A percentile compares a stretch with the other conserved stretches of the same genome.
These are phyloP conservation scores for Heliconius aoede DNA, from an alignment of 2,888 invertebrate species.

Conservation along the genomic window DNA sequence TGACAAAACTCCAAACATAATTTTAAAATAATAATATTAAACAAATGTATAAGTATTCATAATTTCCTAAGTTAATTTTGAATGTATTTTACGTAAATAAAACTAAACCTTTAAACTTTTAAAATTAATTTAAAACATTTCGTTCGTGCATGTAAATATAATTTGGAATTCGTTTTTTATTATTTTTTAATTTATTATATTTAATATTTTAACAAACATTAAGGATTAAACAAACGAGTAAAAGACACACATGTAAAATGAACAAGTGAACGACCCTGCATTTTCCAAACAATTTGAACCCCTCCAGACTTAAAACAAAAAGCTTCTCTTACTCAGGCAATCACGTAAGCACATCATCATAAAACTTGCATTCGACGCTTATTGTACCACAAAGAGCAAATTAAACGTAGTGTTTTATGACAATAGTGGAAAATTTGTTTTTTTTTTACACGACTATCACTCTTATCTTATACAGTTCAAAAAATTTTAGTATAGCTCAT, in stretches of 20 bases:
- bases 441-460: conserved; percentile 19
- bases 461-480: background rate
- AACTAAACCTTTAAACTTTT: background rate
- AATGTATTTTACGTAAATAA: background rate
- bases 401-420: conserved; percentile 30
- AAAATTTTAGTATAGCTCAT: background rate
- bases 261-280: background rate
- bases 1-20: no score
- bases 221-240: no score
- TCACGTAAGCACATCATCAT: conserved; percentile 40
- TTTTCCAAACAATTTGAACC: background rate
- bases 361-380: conserved; percentile 37
- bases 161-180: no score
- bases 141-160: no score
- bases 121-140: no score
- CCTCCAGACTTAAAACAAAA: conserved; percentile 13
- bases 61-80: no score
- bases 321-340: conserved; percentile 24
- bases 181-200: no score
- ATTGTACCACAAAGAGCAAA: conserved; percentile 35
- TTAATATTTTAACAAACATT: no score
- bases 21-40: no score
- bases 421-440: conserved; percentile 5
- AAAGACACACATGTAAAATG: background rate
- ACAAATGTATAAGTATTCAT: no score